These are phyloP conservation scores for Zoroaster sp. DNA, from an alignment of 53 echinoderm and acorn worm genomes.

Conservation along the genomic window DNA sequence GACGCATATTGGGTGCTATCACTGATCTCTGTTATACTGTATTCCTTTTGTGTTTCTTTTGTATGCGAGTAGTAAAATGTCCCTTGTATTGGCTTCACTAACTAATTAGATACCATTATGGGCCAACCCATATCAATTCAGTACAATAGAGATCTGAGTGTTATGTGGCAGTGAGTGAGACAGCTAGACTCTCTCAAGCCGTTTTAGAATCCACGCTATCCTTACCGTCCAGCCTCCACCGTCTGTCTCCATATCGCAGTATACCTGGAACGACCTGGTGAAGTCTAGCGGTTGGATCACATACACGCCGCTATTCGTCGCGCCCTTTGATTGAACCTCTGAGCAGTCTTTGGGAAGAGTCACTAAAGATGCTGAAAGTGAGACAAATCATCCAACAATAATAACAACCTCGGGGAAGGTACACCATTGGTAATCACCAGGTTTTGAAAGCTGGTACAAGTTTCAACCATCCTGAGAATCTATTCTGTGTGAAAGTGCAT, in stretches of 20 bases:
- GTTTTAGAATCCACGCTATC: background rate
- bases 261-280: constrained; percentile 60
- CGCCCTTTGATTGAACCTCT: constrained; percentile 52
- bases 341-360: constrained; percentile 70
- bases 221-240: constrained; percentile 94
- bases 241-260: constrained; percentile 83
- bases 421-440: too few species aligned
- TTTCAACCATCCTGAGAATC: too few species aligned
- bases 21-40: background rate
- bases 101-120: too few species aligned
- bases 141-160: too few species aligned
- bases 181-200: background rate
- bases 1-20: background rate
- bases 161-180: background rate
- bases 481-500: too few species aligned
- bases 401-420: background rate
- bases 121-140: too few species aligned
- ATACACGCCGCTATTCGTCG: constrained; percentile 69
- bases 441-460: too few species aligned
- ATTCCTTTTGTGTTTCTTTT: background rate
- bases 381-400: background rate
- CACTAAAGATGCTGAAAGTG: constrained; percentile 17
- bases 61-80: too few species aligned
- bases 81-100: too few species aligned
- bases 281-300: constrained; percentile 65